phyloP scores from a whole-genome alignment of 2,797 vertebrate genomes.

The Ctenochaetus hawaiiensis region DNA sequence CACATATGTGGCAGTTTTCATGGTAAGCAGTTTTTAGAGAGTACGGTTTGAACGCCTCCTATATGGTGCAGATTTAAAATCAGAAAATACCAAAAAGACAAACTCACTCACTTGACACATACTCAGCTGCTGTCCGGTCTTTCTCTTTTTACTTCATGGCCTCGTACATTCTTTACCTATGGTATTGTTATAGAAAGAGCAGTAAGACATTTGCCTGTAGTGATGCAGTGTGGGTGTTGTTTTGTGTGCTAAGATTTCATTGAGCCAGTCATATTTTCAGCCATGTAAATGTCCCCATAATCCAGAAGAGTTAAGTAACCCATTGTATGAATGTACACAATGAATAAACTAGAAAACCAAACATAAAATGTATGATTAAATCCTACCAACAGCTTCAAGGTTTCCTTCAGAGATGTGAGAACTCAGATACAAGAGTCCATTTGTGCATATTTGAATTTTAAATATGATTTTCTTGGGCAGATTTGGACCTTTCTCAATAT shows the following conservation, averaged over 20 bases:
- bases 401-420: background rate
- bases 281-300: constrained; percentile 2
- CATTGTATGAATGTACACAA: background rate
- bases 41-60: background rate
- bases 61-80: background rate
- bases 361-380: constrained; percentile 12
- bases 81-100: background rate
- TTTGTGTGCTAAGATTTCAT: constrained; percentile 1
- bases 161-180: background rate
- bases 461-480: background rate
- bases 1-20: background rate
- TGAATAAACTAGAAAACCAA: background rate
- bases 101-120: constrained; percentile 7
- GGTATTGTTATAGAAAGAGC: constrained; percentile 6
- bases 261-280: constrained; percentile 8
- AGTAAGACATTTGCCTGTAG: background rate
- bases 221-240: background rate
- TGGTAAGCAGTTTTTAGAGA: background rate
- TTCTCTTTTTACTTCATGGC: background rate
- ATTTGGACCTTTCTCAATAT: background rate
- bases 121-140: background rate
- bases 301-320: background rate
- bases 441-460: background rate
- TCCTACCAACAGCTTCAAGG: background rate
- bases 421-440: background rate